Evolutionary conservation across 2,888 invertebrate genomes (phyloP), one percentile per base, ranked within the genome.

Genomic region (Tribolium freemani): DNA sequence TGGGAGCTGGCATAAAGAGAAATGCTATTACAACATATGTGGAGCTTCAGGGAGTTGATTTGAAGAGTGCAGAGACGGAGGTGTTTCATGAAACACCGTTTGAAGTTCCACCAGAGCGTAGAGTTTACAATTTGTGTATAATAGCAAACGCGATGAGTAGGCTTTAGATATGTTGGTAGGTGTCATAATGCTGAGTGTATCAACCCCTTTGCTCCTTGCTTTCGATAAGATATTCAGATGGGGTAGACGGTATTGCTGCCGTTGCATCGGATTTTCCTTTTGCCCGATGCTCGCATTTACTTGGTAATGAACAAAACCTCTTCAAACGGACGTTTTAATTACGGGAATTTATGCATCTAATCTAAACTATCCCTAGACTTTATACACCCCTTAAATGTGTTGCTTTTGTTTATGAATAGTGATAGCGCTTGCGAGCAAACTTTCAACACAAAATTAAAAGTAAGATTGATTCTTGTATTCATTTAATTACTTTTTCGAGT

Each of bases 301-400:
- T 72, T 69, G 73, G 73, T 78, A 78, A 77, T 77, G 75, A 78
- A 77, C 75, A 75, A 78, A 78, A 78, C 76, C 77, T 75, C 77
- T 75, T 75, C 75, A 76, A 75, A 77, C 75, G 75, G 72, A 75
- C 76, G 74, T 77, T 78, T 78, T 78, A 77, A 78, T 78, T 77
- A 78, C 74, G 67, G 69, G 71, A 78, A 77, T 77, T 77, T 77
- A 78, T 77, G 76, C 77, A 76, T 69, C 76, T 77, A 77, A 77
- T 78, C 76, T 78, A 75, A 73, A 76, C 76, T 74, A 77, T 76
- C 75, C 74, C 69, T 69, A 58, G 71, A 74, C 76, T 75, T 71
- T 76, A 71, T 75, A 72, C 48, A 72, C 60, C 48, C 72, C 73
- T 11, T 48, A 69, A 69, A 54, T 67, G 51, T 71, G 71, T 71